Conservation (phyloP, 2,888 invertebrate genomes). For the Drosophila pseudotalamancana region DNA sequence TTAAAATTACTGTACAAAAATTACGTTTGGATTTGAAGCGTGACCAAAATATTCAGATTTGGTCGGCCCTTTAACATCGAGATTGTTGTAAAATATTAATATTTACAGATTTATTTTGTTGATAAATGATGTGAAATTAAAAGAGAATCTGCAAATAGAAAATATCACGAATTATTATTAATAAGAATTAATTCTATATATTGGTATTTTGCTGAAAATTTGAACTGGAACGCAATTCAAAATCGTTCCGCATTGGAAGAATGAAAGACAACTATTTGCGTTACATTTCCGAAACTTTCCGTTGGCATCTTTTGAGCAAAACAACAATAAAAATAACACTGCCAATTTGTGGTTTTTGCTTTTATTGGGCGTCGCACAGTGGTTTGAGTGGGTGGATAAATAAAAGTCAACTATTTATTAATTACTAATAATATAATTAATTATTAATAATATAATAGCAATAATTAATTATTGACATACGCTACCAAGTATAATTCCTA, state of each 20-base stretch:
- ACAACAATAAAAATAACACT: conserved; percentile 21
- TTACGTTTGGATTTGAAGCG: conserved; percentile 21
- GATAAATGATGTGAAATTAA: conserved; percentile 63
- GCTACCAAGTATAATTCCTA: neutral
- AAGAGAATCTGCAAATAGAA: conserved; percentile 69
- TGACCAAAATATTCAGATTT: conserved; percentile 40
- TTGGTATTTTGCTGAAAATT: neutral
- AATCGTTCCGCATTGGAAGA: neutral
- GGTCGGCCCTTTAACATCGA: conserved; percentile 10
- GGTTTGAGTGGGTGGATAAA: neutral
- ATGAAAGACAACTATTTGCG: conserved; percentile 4
- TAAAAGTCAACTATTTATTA: no score
- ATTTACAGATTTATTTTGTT: conserved; percentile 32
- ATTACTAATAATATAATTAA: neutral
- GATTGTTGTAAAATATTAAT: conserved; percentile 20
- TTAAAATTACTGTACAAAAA: conserved; percentile 55
- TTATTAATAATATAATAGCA: no score
- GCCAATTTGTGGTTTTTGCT: conserved; percentile 45
- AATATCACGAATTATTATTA: neutral
- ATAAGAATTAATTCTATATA: neutral
- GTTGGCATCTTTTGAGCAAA: conserved; percentile 46
- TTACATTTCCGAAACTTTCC: conserved; percentile 54
- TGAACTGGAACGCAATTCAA: neutral
- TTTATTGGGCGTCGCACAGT: conserved; percentile 13
- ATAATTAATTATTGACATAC: neutral